A percentile compares a stretch with the other conserved stretches of the same genome.
Conservation (phyloP, 2,888 invertebrate genomes). For the Fragum whitleyi region DNA sequence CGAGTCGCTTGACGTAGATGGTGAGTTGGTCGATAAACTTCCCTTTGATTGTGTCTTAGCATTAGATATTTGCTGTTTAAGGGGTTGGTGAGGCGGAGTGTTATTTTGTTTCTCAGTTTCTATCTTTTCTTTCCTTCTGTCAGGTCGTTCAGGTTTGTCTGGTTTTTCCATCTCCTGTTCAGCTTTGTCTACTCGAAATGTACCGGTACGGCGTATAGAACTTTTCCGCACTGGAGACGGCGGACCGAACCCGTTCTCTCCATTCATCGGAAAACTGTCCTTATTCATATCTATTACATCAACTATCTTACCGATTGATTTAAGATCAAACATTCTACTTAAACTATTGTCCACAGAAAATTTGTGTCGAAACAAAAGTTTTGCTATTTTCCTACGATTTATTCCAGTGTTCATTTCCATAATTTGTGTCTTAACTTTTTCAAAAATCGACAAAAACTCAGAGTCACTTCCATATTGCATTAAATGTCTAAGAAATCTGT, state of each 20-base stretch:
- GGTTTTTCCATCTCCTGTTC: slow-evolving; percentile 32
- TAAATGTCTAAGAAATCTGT: slow-evolving; percentile 65
- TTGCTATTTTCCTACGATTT: slow-evolving; percentile 66
- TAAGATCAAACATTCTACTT: slow-evolving; percentile 62
- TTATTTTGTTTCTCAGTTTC: slow-evolving; percentile 27
- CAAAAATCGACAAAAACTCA: slow-evolving; percentile 70
- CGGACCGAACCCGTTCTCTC: slow-evolving; percentile 60
- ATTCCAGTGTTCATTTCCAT: slow-evolving; percentile 70
- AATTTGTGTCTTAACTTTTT: slow-evolving; percentile 68
- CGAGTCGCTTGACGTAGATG: slow-evolving; percentile 70
- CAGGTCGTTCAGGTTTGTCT: slow-evolving; percentile 6
- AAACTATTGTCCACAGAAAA: slow-evolving; percentile 65
- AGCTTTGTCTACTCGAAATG: slow-evolving; percentile 69
- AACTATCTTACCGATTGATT: slow-evolving; percentile 68
- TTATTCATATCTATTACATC: slow-evolving; percentile 71
- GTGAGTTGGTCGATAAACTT: slow-evolving; percentile 60
- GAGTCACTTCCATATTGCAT: slow-evolving; percentile 72
- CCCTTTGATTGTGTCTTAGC: slow-evolving; percentile 46
- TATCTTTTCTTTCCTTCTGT: slow-evolving; percentile 21
- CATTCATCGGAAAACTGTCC: slow-evolving; percentile 66
- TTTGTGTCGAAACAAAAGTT: slow-evolving; percentile 66
- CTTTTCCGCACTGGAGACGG: slow-evolving; percentile 53
- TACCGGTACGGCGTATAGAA: slow-evolving; percentile 69
- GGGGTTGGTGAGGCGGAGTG: slow-evolving; percentile 1
- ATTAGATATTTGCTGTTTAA: not conserved